Evolutionary conservation across 2,113 vertebrate species (phyloP).

Genomic region (Corvus moneduloides): DNA sequence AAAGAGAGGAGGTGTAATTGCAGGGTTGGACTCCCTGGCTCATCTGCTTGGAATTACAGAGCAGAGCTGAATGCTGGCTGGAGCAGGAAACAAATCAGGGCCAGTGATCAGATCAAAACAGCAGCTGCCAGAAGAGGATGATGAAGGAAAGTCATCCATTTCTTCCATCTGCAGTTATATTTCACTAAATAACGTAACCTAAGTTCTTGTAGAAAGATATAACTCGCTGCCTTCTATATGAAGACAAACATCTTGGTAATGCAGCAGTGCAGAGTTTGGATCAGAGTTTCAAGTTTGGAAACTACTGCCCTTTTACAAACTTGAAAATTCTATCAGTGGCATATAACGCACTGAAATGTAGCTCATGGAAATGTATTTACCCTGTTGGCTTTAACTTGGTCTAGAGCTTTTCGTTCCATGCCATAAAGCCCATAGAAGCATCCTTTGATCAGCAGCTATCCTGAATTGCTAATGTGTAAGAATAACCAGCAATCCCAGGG

Average conservation of each 20-base stretch:
- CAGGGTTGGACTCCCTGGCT: constrained; percentile 75
- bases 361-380: not conserved
- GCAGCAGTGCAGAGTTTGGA: not conserved
- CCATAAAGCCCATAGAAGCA: not conserved
- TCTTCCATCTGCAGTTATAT: constrained; percentile 14
- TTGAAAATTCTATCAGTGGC: not conserved
- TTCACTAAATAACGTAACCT: not conserved
- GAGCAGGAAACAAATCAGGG: constrained; percentile 80
- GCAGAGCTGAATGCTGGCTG: constrained; percentile 79
- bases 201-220: not conserved
- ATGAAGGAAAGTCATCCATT: constrained; percentile 58
- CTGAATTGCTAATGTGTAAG: not conserved
- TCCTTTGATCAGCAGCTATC: not conserved
- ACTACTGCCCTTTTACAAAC: not conserved
- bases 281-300: not conserved
- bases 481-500: not conserved
- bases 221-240: not conserved
- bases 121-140: constrained; percentile 73
- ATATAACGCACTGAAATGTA: not conserved
- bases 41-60: constrained; percentile 87
- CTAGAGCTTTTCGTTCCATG: not conserved
- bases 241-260: not conserved
- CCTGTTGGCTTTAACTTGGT: not conserved
- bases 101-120: constrained; percentile 80
- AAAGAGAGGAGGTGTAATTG: constrained; percentile 80